A percentile compares a stretch with the other conserved stretches of the same genome.
These are phyloP conservation scores for Upupa epops DNA, from an alignment of 2,113 vertebrate genomes.

Conservation along the genomic window DNA sequence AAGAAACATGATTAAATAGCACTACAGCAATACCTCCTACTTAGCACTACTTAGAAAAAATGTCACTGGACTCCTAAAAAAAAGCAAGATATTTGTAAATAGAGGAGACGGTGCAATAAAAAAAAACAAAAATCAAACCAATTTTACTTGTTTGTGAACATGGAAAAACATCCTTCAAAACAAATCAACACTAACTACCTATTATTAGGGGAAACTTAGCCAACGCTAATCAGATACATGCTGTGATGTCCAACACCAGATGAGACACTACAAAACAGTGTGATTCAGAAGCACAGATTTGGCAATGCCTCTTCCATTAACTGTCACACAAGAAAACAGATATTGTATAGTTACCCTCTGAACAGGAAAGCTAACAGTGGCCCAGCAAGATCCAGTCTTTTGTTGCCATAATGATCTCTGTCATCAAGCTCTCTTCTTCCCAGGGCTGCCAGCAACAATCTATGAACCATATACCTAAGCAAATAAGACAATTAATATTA, in stretches of 20 bases:
- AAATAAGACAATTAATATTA: neutral
- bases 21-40: neutral
- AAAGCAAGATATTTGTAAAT: neutral
- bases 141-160: neutral
- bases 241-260: neutral
- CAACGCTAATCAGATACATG: neutral
- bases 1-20: neutral
- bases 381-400: slow-evolving; percentile 97
- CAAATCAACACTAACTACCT: neutral
- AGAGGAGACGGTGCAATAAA: rapidly evolving
- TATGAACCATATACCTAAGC: slow-evolving; percentile 96
- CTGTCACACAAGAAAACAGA: neutral
- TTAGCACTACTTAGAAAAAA: neutral
- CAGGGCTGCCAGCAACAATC: slow-evolving; percentile 91
- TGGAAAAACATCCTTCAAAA: neutral
- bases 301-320: neutral
- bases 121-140: neutral
- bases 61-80: neutral
- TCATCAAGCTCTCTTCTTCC: slow-evolving; percentile 95
- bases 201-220: neutral
- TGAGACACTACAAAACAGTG: neutral
- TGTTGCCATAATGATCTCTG: slow-evolving; percentile 99
- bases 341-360: slow-evolving; percentile 83
- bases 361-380: slow-evolving; percentile 95
- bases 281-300: neutral